Evolutionary conservation across 2,797 vertebrate species (phyloP), one percentile per base, ranked within the genome.

Genomic region (Saxicola maurus): DNA sequence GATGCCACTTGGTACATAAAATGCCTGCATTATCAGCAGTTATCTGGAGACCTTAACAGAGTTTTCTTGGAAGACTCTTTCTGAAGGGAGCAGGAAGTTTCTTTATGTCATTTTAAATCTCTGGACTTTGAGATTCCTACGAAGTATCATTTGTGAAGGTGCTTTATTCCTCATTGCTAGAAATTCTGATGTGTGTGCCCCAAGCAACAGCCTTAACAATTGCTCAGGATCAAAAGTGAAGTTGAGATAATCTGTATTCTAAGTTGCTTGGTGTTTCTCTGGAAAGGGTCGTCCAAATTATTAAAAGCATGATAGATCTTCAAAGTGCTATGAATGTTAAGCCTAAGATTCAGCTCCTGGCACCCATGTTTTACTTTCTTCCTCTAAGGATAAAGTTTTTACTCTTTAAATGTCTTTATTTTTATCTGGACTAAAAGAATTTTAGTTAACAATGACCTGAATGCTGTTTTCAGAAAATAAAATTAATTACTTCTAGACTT

Each of bases 231-330:
- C 28, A 9, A 23, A 53, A 73, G 25, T 11, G 13, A 53, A 20
- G 45, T 18, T 3, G 31, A 72, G 35, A 14, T 43, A 3, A 3
- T 0, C 0, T 4, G 7, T 38, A 40, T 42, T 43, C 28, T 14
- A 2, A 37, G 25, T 15, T 73, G 43, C 20, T 31, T 42, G n/a
- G 11, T 35, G 33, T 28, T 90, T 69, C 62, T 64, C 55, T 69
- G 72, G 37, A 82, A 57, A 31, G 49, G 24, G 24, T 69, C 75
- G 13, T 40, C 40, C n/a, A 12, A 10, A 51, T 48, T 35, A 38
- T 1, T 48, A 30, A 38, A 69, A 57, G 31, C 33, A 27, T 20
- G 13, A 14, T 23, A 67, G 27, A 15, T 66, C 81, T 76, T 69
- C 49, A 43, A 7, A 73, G 37, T 27, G 25, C 57, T 82, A 46